These are phyloP conservation scores for Drosophila albomicans DNA, from an alignment of 1,140 invertebrate species.

Conservation along the genomic window DNA sequence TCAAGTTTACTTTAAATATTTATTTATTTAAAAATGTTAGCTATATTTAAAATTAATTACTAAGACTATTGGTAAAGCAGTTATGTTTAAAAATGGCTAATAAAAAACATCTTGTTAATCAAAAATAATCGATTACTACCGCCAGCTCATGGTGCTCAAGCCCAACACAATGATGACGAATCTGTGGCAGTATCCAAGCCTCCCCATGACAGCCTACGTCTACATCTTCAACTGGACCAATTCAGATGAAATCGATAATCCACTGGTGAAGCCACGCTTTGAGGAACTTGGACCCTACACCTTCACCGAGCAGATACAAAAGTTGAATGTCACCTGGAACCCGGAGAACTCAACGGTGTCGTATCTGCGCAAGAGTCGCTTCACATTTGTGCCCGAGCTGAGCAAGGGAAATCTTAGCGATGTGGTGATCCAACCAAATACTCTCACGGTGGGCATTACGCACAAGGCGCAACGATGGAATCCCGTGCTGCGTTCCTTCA, in stretches of 20 bases:
- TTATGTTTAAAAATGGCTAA: too few species aligned
- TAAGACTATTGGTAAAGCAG: too few species aligned
- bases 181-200: conserved; percentile 90
- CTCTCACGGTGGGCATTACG: conserved; percentile 87
- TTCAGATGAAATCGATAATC: conserved; percentile 86
- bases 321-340: conserved; percentile 89
- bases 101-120: too few species aligned
- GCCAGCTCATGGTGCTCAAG: conserved; percentile 56
- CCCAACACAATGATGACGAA: conserved; percentile 87
- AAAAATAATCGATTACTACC: neutral
- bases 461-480: conserved; percentile 80
- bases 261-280: conserved; percentile 87
- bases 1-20: too few species aligned
- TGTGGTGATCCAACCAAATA: conserved; percentile 91
- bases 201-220: conserved; percentile 90
- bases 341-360: conserved; percentile 92
- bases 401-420: conserved; percentile 92
- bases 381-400: conserved; percentile 87
- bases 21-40: too few species aligned
- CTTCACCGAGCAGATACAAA: conserved; percentile 88
- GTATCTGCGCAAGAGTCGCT: conserved; percentile 91
- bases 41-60: too few species aligned
- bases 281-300: conserved; percentile 90
- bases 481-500: conserved; percentile 86
- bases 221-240: conserved; percentile 95